Evolutionary conservation across 2,797 vertebrate genomes (phyloP).

Genomic region (Sebastes dallii): DNA sequence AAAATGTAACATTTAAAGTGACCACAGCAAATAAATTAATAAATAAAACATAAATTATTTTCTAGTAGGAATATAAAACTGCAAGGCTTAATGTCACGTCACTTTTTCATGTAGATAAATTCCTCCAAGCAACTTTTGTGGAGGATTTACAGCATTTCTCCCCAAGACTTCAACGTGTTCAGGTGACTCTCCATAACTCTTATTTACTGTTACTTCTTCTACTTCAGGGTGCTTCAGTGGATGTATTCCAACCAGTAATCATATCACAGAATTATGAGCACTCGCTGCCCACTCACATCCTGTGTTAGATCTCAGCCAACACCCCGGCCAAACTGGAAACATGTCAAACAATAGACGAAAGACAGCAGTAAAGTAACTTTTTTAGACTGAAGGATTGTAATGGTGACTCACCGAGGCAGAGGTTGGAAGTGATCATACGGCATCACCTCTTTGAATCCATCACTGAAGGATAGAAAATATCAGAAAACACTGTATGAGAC

Average conservation of each 20-base stretch:
- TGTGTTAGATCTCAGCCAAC: neutral
- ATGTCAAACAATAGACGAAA: neutral
- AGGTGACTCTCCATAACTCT: too few species aligned
- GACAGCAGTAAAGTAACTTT: neutral
- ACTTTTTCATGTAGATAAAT: neutral
- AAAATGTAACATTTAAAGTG: too few species aligned
- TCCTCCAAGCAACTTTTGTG: neutral
- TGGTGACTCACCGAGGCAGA: slow-evolving; percentile 89
- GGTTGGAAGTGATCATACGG: slow-evolving; percentile 96
- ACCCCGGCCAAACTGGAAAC: neutral
- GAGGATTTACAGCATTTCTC: too few species aligned
- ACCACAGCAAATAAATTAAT: too few species aligned
- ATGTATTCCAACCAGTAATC: neutral
- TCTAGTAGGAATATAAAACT: too few species aligned
- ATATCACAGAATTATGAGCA: neutral
- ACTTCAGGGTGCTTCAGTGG: neutral
- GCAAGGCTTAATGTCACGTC: too few species aligned
- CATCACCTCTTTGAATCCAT: slow-evolving; percentile 97
- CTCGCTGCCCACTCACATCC: neutral
- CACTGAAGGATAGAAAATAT: slow-evolving; percentile 79
- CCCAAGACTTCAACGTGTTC: too few species aligned
- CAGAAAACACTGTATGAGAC: neutral
- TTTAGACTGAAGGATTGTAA: neutral
- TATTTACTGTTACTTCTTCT: neutral
- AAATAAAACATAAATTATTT: too few species aligned